phyloP scores from a whole-genome alignment of 2,797 vertebrate species.

The Botia almorhae region DNA sequence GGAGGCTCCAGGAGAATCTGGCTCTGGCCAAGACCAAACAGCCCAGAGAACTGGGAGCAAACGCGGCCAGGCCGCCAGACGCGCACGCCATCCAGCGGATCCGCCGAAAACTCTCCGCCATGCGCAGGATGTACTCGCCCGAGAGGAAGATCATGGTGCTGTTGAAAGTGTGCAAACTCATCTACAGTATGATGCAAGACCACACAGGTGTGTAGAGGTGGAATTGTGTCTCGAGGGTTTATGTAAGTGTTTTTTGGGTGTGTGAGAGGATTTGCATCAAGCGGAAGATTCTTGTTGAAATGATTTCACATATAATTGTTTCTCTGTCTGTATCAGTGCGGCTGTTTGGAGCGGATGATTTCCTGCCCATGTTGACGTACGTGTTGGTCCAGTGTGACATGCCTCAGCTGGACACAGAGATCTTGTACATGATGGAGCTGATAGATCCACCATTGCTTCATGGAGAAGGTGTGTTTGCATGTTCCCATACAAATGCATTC shows the following conservation, averaged over 20 bases:
- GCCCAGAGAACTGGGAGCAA: constrained; percentile 88
- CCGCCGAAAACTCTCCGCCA: constrained; percentile 85
- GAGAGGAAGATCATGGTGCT: constrained; percentile 86
- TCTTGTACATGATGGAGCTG: constrained; percentile 97
- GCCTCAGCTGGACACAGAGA: constrained; percentile 90
- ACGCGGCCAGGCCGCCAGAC: constrained; percentile 80
- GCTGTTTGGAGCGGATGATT: constrained; percentile 47
- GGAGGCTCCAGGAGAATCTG: constrained; percentile 86
- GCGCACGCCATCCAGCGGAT: constrained; percentile 87
- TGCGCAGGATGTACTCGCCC: constrained; percentile 91
- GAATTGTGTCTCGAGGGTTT: constrained; percentile 1
- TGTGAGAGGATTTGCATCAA: neutral
- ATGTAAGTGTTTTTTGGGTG: neutral
- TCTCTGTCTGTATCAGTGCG: constrained; percentile 21
- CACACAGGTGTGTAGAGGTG: constrained; percentile 49
- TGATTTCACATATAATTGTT: neutral
- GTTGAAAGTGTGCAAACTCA: constrained; percentile 54
- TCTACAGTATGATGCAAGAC: constrained; percentile 45
- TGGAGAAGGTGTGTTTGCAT: constrained; percentile 85
- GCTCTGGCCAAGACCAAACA: constrained; percentile 82
- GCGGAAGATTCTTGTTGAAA: neutral
- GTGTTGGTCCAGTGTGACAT: constrained; percentile 91
- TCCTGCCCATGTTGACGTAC: constrained; percentile 85
- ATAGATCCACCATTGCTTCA: constrained; percentile 88
- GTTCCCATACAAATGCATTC: neutral